Evolutionary conservation across 2,113 vertebrate genomes (phyloP).

Genomic region (Istiophorus platypterus): DNA sequence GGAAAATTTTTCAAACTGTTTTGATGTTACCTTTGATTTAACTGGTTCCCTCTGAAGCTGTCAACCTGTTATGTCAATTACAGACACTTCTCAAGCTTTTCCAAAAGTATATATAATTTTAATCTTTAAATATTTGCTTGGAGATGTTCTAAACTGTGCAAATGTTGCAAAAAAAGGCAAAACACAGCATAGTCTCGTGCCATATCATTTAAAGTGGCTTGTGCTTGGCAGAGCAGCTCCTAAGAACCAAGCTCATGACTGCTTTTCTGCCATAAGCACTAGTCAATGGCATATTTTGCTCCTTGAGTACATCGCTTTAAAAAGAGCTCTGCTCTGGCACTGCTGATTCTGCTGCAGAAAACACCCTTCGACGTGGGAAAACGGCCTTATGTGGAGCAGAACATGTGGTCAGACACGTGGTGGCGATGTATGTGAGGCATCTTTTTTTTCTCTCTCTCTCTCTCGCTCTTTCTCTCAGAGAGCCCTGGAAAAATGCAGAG

Average conservation of each 20-base stretch:
- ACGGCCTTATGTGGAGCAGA: constrained; percentile 44
- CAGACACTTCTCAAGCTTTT: not conserved
- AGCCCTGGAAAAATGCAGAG: not conserved
- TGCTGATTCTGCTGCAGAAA: constrained; percentile 33
- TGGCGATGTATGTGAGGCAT: constrained; percentile 25
- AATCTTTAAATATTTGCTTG: not conserved
- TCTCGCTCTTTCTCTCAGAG: not conserved
- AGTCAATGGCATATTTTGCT: not conserved
- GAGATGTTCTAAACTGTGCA: not conserved
- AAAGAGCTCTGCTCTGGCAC: not conserved
- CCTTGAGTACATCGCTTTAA: not conserved
- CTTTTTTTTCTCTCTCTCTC: not conserved
- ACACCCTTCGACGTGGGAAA: constrained; percentile 21
- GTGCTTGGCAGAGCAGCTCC: not conserved
- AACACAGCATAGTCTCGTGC: too few species aligned
- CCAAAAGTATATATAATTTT: not conserved
- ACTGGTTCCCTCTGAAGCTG: not conserved
- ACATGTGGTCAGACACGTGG: constrained; percentile 43
- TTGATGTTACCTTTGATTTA: constrained; percentile 8
- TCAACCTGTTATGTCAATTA: not conserved
- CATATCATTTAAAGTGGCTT: not conserved
- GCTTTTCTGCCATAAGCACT: not conserved
- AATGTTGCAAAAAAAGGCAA: too few species aligned
- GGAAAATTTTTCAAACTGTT: not conserved
- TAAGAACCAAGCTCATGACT: not conserved